Evolutionary conservation across 2,888 invertebrate genomes (phyloP), one percentile per base, ranked within the genome.

Genomic region (Ophion ventricosus): DNA sequence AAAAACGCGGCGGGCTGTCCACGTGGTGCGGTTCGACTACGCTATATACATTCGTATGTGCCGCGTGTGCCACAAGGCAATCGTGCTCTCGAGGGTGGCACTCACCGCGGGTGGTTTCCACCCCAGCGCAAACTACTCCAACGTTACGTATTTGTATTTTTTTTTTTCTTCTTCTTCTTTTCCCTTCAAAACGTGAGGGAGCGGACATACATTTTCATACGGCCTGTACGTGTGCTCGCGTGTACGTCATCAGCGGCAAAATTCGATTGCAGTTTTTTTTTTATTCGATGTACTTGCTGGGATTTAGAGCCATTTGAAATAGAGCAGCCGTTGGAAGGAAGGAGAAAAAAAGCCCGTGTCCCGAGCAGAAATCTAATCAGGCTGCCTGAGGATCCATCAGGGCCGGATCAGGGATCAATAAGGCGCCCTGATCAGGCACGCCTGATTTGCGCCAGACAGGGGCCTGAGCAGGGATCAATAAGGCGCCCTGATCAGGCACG

Each of bases 1-100:
- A 84, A 84, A 84, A 84, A 84, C 81, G 35, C 84, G 72, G 76
- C 84, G 67, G 81, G 84, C 25, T 61, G 69, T 64, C 78, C 78
- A 69, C 81, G 64, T 61, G 69, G 70, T 75, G 26, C 74, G 69
- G 17, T 35, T 35, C 35, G 35, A 35, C 35, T 35, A 35, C 35
- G 7, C 35, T 35, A 35, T 35, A 35, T 35, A 35, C 35, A 35
- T 35, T 35, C n/a, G 8, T n/a, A 14, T 17, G 35, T 35, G 69
- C 23, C 23, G 49, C 29, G 72, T 56, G 26, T 67, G 40, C 56
- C 67, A 67, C 57, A 49, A 49, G 69, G 70, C 70, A 80, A 66
- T 69, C 80, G 80, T 43, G 63, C 80, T 81, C 78, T 81, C 84
- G 84, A 79, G 81, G 81, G 81, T 80, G 61, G 73, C 67, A 63